Evolutionary conservation across 2,797 vertebrate species (phyloP).

Genomic region (Hydrophis major): DNA sequence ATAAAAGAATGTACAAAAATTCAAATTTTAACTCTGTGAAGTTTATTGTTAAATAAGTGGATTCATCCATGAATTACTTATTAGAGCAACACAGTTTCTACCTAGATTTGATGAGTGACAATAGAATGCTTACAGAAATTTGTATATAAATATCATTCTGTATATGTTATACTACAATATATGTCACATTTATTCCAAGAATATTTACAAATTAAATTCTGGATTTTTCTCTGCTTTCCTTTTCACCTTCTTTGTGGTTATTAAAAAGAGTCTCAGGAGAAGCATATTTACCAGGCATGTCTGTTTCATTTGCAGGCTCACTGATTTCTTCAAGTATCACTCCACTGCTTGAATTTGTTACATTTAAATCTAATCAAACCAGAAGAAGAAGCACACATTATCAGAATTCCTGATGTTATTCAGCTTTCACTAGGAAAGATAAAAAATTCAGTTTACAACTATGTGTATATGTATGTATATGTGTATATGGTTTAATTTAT

Average conservation of each 20-base stretch:
- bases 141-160: background rate
- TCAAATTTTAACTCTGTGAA: background rate
- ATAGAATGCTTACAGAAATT: background rate
- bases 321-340: constrained; percentile 20
- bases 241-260: background rate
- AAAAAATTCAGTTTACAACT: background rate
- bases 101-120: background rate
- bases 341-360: constrained; percentile 32
- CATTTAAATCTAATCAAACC: constrained; percentile 49
- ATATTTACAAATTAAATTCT: constrained; percentile 12
- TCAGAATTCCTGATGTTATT: background rate
- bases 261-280: background rate
- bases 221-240: background rate
- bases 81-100: background rate
- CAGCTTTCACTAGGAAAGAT: background rate
- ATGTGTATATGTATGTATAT: background rate
- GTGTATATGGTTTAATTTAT: background rate
- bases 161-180: background rate
- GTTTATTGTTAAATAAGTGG: background rate
- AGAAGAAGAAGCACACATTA: background rate
- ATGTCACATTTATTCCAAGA: background rate
- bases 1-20: background rate
- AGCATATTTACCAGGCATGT: constrained; percentile 43
- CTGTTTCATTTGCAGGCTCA: constrained; percentile 30
- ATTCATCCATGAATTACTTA: background rate